phyloP scores from a whole-genome alignment of 2,113 vertebrate genomes.

The Mesoclemmys tuberculata region DNA sequence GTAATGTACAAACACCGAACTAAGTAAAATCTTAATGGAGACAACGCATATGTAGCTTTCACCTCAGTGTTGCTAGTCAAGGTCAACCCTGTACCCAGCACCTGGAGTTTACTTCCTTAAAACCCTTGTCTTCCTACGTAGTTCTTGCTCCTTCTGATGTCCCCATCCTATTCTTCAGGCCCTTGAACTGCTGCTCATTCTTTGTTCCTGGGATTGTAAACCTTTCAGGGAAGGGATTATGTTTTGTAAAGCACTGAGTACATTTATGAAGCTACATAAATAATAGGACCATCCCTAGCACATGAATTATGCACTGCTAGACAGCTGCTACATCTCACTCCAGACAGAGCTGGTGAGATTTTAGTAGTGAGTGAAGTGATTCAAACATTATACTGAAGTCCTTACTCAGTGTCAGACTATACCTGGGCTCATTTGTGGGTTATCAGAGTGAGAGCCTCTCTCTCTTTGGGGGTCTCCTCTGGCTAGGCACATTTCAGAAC shows the following conservation, averaged over 20 bases:
- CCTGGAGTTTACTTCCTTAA: not conserved
- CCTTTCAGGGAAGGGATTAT: not conserved
- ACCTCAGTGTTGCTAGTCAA: not conserved
- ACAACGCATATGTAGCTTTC: not conserved
- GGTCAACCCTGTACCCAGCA: not conserved
- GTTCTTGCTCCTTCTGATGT: not conserved
- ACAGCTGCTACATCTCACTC: not conserved
- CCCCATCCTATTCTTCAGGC: rapidly evolving
- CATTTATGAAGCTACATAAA: not conserved
- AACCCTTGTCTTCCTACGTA: not conserved
- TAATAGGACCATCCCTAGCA: not conserved
- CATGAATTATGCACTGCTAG: not conserved
- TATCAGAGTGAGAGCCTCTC: not conserved
- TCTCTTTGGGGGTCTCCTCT: not conserved
- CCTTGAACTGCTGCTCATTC: not conserved
- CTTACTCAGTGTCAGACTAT: not conserved
- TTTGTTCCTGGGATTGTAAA: not conserved
- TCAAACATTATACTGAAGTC: not conserved
- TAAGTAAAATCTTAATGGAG: not conserved
- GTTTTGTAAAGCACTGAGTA: not conserved
- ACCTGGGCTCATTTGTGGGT: not conserved
- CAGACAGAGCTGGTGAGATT: not conserved
- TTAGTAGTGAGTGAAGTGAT: not conserved
- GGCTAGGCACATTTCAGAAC: not conserved
- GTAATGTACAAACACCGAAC: not conserved